A percentile compares a stretch with the other conserved stretches of the same genome.
Conservation (phyloP, 1,140 invertebrate species). For the Pissodes strobi region DNA sequence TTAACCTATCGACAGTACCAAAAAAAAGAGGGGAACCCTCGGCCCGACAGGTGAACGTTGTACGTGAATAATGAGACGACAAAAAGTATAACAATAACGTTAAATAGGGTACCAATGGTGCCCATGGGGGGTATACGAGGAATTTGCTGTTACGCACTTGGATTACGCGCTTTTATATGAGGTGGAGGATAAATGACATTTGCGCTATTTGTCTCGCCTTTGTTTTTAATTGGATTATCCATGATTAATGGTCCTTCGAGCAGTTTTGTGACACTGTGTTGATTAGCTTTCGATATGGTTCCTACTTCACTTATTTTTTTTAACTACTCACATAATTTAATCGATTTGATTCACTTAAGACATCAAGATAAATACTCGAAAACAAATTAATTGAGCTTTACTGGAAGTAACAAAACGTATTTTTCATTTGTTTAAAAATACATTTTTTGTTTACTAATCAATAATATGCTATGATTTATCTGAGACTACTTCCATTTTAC, state of each 20-base stretch:
- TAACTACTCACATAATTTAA: no score
- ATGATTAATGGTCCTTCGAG: conserved; percentile 11
- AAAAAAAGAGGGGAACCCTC: conserved; percentile 12
- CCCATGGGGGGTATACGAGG: conserved; percentile 7
- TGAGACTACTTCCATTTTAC: no score
- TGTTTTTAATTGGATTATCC: conserved; percentile 8
- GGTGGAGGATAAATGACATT: conserved; percentile 8
- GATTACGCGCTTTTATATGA: conserved; percentile 14
- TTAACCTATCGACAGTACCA: conserved; percentile 21
- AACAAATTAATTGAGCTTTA: no score
- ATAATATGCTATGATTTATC: no score
- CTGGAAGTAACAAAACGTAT: no score
- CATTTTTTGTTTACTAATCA: no score
- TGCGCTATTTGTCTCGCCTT: conserved; percentile 24
- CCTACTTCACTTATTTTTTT: not conserved
- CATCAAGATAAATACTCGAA: no score
- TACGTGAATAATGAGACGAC: conserved; percentile 8
- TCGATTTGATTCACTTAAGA: no score
- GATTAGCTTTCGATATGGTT: not conserved
- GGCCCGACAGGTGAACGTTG: conserved; percentile 16
- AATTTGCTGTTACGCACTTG: conserved; percentile 15
- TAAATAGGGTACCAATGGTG: conserved; percentile 19
- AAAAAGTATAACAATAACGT: conserved; percentile 16
- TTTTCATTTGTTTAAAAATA: no score
- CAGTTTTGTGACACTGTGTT: conserved; percentile 6